These are phyloP conservation scores for Drosophila diplacantha DNA, from an alignment of 2,888 invertebrate species.

Conservation along the genomic window DNA sequence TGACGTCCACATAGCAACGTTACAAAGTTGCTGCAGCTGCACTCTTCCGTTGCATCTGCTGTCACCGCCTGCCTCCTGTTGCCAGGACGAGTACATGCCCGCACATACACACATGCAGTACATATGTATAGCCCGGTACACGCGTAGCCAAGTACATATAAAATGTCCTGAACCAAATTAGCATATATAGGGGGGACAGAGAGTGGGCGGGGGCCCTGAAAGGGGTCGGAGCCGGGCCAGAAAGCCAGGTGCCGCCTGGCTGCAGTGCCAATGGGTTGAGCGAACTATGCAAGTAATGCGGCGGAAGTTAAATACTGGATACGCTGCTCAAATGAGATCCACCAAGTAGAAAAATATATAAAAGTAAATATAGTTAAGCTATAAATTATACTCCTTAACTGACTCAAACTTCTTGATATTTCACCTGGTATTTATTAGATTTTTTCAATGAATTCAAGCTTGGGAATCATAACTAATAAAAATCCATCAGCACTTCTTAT, in stretches of 20 bases:
- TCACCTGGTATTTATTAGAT: too few relatives aligned
- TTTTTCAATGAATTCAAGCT: too few relatives aligned
- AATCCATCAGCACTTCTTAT: too few relatives aligned
- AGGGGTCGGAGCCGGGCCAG: conserved; percentile 11
- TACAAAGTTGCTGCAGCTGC: conserved; percentile 38
- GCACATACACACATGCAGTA: not conserved
- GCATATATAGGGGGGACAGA: conserved; percentile 49
- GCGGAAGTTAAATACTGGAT: not conserved
- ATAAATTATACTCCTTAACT: too few relatives aligned
- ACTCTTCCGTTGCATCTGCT: conserved; percentile 20
- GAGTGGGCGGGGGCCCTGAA: conserved; percentile 1
- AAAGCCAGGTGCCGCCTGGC: conserved; percentile 15
- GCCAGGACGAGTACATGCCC: conserved; percentile 45
- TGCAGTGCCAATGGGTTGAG: conserved; percentile 9
- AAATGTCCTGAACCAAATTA: conserved; percentile 65
- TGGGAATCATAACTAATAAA: too few relatives aligned
- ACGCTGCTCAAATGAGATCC: not conserved
- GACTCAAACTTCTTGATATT: too few relatives aligned
- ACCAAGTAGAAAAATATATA: not conserved
- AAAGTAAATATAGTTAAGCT: not conserved
- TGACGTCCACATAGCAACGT: conserved; percentile 22
- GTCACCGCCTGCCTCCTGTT: conserved; percentile 3
- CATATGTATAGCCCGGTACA: not conserved
- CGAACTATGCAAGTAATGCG: conserved; percentile 1
- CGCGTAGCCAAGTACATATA: conserved; percentile 11